These are phyloP conservation scores for Chloroclysta siterata DNA, from an alignment of 2,888 invertebrate species.

Conservation along the genomic window DNA sequence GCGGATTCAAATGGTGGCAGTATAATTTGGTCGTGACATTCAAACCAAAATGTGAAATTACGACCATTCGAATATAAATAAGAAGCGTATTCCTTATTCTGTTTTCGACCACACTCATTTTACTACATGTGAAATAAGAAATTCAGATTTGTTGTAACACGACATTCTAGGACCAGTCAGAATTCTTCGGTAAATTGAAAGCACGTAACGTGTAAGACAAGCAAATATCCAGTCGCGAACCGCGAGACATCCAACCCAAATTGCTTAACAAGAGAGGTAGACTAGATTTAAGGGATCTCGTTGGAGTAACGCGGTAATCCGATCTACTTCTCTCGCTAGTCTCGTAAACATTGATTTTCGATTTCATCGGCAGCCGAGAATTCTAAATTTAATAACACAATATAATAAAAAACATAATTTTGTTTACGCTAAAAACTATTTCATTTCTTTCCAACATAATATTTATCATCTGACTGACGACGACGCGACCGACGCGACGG, in stretches of 20 bases:
- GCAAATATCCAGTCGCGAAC: slow-evolving; percentile 11
- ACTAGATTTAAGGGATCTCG: slow-evolving; percentile 6
- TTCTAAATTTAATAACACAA: no score
- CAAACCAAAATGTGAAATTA: slow-evolving; percentile 24
- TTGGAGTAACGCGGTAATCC: slow-evolving; percentile 10
- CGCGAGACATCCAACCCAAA: slow-evolving; percentile 7
- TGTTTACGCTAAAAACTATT: slow-evolving; percentile 12
- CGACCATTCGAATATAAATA: slow-evolving; percentile 8
- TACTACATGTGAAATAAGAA: neutral
- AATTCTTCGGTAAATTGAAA: slow-evolving; percentile 8
- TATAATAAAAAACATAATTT: no score
- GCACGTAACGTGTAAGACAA: no score
- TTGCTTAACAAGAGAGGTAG: slow-evolving; percentile 2
- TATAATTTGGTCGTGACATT: slow-evolving; percentile 27
- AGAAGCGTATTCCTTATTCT: no score
- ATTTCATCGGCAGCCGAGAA: slow-evolving; percentile 13
- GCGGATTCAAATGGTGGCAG: slow-evolving; percentile 19
- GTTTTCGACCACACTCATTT: no score
- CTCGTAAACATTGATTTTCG: slow-evolving; percentile 34
- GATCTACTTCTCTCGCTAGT: slow-evolving; percentile 20
- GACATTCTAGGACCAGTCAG: neutral
- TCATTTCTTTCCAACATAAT: slow-evolving; percentile 5
- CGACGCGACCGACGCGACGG: no score
- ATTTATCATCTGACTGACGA: slow-evolving; percentile 5
- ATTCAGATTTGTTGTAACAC: neutral